Conservation (phyloP, 2,113 vertebrate species). For the Phalacrocorax brasilianus region DNA sequence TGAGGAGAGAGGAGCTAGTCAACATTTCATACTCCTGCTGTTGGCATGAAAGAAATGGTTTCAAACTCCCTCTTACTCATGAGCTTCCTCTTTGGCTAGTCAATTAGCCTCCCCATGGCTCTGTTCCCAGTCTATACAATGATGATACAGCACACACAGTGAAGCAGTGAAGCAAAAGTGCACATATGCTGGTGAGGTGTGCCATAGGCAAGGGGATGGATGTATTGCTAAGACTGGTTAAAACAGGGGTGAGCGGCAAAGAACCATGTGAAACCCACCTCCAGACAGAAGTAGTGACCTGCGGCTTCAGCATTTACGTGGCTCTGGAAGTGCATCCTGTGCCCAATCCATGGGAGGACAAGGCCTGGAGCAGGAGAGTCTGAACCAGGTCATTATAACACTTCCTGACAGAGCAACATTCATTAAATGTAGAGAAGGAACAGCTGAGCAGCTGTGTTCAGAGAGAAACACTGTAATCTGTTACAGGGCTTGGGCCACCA, state of each 20-base stretch:
- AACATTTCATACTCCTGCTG: background rate
- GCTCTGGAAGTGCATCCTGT: background rate
- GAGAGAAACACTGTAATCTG: constrained; percentile 28
- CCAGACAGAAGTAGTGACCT: background rate
- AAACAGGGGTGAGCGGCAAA: background rate
- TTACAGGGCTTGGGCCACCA: background rate
- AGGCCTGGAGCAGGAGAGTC: background rate
- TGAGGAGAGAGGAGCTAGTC: background rate
- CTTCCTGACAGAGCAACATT: background rate
- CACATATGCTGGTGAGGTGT: background rate
- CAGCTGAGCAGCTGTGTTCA: background rate
- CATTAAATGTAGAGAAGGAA: constrained; percentile 18
- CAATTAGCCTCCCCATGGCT: background rate
- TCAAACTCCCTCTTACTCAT: background rate
- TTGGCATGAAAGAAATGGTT: background rate
- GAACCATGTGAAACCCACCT: fast-evolving
- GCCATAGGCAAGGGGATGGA: background rate
- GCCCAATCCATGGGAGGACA: background rate
- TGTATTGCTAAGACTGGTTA: fast-evolving
- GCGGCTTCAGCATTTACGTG: fast-evolving
- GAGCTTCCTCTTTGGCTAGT: background rate
- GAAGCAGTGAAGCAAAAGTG: background rate
- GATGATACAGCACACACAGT: background rate
- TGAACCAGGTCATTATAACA: background rate
- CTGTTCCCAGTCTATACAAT: background rate